Evolutionary conservation across 2,113 vertebrate genomes (phyloP), one percentile per base, ranked within the genome.

Genomic region (Lepisosteus osseus): DNA sequence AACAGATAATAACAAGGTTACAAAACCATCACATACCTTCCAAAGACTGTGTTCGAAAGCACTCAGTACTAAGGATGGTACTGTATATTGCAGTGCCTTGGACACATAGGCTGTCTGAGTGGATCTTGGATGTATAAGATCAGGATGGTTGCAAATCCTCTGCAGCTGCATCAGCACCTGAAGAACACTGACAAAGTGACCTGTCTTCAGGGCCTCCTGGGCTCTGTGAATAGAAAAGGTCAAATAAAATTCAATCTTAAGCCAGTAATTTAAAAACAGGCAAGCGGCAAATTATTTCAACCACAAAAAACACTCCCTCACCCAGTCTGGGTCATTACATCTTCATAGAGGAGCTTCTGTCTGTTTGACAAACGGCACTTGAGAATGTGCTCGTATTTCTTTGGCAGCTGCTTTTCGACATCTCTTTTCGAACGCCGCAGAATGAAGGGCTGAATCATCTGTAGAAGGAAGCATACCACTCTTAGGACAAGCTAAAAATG

Each of bases 401-500:
- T 97, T 3, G 94, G 89, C 42, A 97, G 89, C 83, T 97, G 95
- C 80, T 97, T 97, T 72, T 97, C 95, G n/a, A 96, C 95, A 0
- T 97, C 95, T 62, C 94, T 90, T 84, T 96, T 96, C 47, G 95
- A 95, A 77, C 95, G 94, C 44, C 95, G 86, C 84, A 97, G 86
- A 80, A 97, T 95, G 84, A 97, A 97, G 0, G 95, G 95, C 62
- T 96, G 95, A 77, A 97, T 96, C 93, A 96, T 93, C 95, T 97
- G 77, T 29, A 78, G 73, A 0, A 12, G 76, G 65, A 68, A 63
- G 75, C 15, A 51, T 1, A 6, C 9, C 9, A 9, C 47, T 1
- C 9, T 51, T 51, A 51, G 47, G 9, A 51, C 47, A 51, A 6
- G 47, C 1, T 51, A 51, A 51, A 5, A 51, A 9, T 51, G 47